phyloP scores from a whole-genome alignment of 2,888 invertebrate species.

The Cheilosia vulpina region DNA sequence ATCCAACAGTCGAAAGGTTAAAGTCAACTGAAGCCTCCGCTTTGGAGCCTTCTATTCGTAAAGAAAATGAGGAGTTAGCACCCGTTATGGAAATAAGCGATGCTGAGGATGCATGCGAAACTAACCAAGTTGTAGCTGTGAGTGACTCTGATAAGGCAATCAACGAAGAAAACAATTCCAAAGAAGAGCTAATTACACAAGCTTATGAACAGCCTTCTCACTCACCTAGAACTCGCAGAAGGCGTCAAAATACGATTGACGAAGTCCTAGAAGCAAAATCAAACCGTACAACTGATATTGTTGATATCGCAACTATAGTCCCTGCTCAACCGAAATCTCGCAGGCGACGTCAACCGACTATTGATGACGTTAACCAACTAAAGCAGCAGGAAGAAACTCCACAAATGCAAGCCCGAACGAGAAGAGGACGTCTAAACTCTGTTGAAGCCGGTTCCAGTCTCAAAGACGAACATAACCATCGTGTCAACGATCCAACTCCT shows the following conservation, averaged over 20 bases:
- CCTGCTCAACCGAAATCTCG: neutral
- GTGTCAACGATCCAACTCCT: neutral
- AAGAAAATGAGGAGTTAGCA: too few relatives aligned
- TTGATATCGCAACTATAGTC: neutral
- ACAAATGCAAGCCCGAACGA: neutral
- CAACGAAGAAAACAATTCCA: too few relatives aligned
- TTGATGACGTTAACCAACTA: neutral
- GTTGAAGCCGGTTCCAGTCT: neutral
- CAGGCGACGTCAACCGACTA: neutral
- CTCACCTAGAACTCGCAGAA: neutral
- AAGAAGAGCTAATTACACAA: too few relatives aligned
- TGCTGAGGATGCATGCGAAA: neutral
- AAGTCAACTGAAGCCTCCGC: too few relatives aligned
- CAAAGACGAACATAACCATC: neutral
- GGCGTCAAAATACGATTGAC: neutral
- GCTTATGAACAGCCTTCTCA: too few relatives aligned
- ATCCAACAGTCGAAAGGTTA: too few relatives aligned
- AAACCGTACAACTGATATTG: neutral
- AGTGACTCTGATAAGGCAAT: neutral
- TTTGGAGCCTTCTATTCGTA: too few relatives aligned
- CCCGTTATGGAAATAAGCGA: too few relatives aligned
- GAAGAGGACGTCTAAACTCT: constrained; percentile 15
- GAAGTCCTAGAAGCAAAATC: too few relatives aligned
- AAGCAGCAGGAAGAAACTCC: neutral
- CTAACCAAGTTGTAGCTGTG: neutral